Evolutionary conservation across 2,797 vertebrate species (phyloP), one percentile per base, ranked within the genome.

Genomic region (Eutrigla gurnardus): DNA sequence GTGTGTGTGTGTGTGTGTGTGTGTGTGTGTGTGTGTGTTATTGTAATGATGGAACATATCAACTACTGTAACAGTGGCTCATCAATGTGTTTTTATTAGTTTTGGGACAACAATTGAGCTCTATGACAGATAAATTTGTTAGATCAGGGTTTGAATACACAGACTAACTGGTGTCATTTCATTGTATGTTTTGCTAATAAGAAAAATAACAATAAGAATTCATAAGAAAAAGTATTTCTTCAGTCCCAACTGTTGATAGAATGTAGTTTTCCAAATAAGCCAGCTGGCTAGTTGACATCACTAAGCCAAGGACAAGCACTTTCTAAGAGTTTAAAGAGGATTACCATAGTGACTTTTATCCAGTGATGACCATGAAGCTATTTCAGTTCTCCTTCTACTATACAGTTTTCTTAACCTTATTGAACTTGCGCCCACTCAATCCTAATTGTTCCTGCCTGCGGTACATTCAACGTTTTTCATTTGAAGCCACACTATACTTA

Each of bases 21-120:
- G 25, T 25, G 32, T 47, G 32, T 39, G 15, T 13, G n/a, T n/a
- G n/a, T n/a, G n/a, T n/a, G n/a, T n/a, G n/a, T n/a, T 25, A 64
- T 52, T 33, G 45, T 70, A 53, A 76, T 64, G 43, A 50, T 49
- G 52, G 52, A 43, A 64, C n/a, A 47, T 18, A 18, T 54, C 49
- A 39, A 13, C 53, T n/a, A 45, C 13, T n/a, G 3, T 54, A 52
- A 45, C 8, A 7, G 10, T 33, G 40, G 39, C 40, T 50, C 46
- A 37, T 10, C 12, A 39, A 35, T 25, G 14, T 10, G 36, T 36
- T 73, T 39, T 18, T 18, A 18, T 5, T 55, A 6, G 9, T 11
- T 37, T 58, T 37, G 4, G n/a, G 7, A 33, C 7, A 45, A 53
- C 40, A 54, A 9, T 46, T 39, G 5, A 14, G n/a, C 11, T 46